A percentile compares a stretch with the other conserved stretches of the same genome.
Evolutionary conservation across 1,140 invertebrate genomes (phyloP).

Genomic region (Trachymyrmex cornetzi): DNA sequence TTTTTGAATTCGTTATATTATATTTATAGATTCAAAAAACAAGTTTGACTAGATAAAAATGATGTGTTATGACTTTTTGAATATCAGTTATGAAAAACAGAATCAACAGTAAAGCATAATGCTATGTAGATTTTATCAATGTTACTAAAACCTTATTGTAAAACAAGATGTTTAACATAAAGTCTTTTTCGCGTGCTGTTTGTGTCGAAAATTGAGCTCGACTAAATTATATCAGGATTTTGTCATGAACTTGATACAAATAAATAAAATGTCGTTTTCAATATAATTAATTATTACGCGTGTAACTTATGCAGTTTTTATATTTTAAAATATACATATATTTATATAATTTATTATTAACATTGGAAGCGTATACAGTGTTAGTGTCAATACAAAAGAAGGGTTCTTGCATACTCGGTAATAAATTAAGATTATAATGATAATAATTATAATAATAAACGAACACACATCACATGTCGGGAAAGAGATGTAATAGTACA

Average conservation of each 20-base stretch:
- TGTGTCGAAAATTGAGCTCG: not conserved
- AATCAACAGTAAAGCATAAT: too few relatives aligned
- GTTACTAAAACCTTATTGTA: not conserved
- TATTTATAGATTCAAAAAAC: too few relatives aligned
- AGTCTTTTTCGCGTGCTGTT: not conserved
- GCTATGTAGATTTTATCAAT: too few relatives aligned
- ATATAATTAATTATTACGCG: not conserved
- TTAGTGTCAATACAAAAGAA: conserved; percentile 74
- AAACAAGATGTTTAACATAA: not conserved
- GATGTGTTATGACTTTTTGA: too few relatives aligned
- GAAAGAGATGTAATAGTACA: conserved; percentile 63
- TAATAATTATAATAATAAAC: conserved; percentile 68
- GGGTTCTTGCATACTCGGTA: conserved; percentile 74
- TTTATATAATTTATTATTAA: conserved; percentile 74
- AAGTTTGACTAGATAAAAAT: too few relatives aligned
- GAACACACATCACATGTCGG: conserved; percentile 80
- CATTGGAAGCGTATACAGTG: conserved; percentile 76
- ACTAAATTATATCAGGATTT: not conserved
- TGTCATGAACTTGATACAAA: not conserved
- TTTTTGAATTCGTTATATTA: too few relatives aligned
- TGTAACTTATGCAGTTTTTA: conserved; percentile 21
- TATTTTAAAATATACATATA: conserved; percentile 79
- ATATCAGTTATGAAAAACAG: too few relatives aligned
- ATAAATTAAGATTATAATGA: conserved; percentile 79
- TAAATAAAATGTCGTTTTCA: conserved; percentile 3